Conservation (phyloP, 1,140 invertebrate species). For the Venustaconcha ellipsiformis region DNA sequence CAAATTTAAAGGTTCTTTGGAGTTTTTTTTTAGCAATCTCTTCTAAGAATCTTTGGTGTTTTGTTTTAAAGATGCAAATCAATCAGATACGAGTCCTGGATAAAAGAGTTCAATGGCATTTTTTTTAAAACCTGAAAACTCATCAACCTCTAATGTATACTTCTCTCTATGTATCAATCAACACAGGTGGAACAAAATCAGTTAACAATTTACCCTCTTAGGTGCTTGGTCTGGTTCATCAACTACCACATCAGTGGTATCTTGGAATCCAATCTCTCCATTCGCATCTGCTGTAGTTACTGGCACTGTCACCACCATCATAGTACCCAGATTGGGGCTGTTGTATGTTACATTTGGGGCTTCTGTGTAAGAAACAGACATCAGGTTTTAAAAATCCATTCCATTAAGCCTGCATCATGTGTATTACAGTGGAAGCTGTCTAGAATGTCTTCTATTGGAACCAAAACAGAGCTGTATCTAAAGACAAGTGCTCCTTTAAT, state of each 20-base stretch:
- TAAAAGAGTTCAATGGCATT: background rate
- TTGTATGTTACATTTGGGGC: conserved; percentile 56
- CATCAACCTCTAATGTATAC: background rate
- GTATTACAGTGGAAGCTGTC: no score
- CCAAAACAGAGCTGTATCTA: no score
- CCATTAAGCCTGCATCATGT: no score
- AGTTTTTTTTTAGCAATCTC: no score
- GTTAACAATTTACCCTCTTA: conserved; percentile 35
- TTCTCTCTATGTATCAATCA: no score
- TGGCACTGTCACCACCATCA: conserved; percentile 26
- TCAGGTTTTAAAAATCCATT: no score
- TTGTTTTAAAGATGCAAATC: no score
- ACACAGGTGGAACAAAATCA: no score
- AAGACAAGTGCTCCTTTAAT: no score
- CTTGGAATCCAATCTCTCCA: conserved; percentile 64
- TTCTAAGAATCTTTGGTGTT: no score
- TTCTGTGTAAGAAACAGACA: conserved; percentile 33
- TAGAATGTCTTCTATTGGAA: no score
- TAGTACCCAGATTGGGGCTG: conserved; percentile 51
- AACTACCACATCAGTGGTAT: conserved; percentile 40
- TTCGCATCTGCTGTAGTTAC: conserved; percentile 60
- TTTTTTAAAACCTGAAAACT: background rate
- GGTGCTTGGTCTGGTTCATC: conserved; percentile 46
- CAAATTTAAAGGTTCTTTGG: no score
- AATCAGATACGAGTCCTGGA: background rate